Percentiles rank a stretch among this genome's conserved stretches.
phyloP scores from a whole-genome alignment of 2,888 invertebrate species.

The Papilio elwesi region DNA sequence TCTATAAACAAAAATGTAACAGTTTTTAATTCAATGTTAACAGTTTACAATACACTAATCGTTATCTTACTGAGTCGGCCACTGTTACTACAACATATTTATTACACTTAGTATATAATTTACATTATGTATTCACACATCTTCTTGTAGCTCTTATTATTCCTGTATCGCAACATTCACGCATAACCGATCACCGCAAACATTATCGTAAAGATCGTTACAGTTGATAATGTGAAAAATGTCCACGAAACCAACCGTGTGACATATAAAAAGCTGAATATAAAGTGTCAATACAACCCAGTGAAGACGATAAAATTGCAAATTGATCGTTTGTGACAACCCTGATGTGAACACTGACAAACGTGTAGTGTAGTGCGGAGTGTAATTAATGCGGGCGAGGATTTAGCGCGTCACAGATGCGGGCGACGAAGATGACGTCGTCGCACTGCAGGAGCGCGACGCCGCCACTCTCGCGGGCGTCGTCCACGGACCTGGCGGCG shows the following conservation, averaged over 20 bases:
- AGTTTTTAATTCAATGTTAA: too few species aligned
- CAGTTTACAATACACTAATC: too few species aligned
- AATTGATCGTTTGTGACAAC: conserved; percentile 8
- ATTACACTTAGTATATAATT: too few species aligned
- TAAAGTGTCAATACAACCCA: conserved; percentile 15
- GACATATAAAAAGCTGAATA: conserved; percentile 25
- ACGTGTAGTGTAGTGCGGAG: conserved; percentile 27
- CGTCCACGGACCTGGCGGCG: conserved; percentile 70
- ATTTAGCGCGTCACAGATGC: conserved; percentile 62
- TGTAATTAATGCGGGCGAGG: conserved; percentile 44
- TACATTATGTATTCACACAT: too few species aligned
- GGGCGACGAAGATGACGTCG: conserved; percentile 81
- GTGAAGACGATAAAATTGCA: conserved; percentile 22
- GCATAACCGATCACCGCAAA: conserved; percentile 16
- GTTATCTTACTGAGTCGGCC: too few species aligned
- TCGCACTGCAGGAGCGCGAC: conserved; percentile 80
- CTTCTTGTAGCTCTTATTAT: background rate
- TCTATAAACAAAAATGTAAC: too few species aligned
- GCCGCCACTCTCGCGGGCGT: conserved; percentile 78
- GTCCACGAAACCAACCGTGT: conserved; percentile 26
- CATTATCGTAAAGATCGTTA: conserved; percentile 33
- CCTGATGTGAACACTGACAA: conserved; percentile 22
- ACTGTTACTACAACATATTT: too few species aligned
- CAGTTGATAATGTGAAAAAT: conserved; percentile 24
- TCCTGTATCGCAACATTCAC: background rate